Base-by-base conservation (phyloP, 2,113 vertebrate genomes). In the Microcebus murinus region DNA sequence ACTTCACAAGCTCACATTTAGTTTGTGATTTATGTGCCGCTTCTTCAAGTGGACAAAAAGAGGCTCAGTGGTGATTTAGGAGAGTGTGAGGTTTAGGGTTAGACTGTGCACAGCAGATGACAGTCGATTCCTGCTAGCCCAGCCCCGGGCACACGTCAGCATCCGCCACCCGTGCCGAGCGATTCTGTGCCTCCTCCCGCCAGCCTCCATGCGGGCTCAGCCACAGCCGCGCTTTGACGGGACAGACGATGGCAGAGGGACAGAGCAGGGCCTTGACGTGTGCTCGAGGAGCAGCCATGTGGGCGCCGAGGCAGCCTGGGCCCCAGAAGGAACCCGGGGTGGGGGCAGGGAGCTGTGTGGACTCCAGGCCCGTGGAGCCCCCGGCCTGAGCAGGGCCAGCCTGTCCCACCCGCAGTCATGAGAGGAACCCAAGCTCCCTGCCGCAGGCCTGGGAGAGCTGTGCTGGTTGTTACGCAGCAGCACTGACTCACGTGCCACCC, bases 11-110 rank as follows among this genome's bases (percentile, higher is more conserved):
- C 21, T 63, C 13, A 0, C 4, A 8, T 57, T 29, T 14, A 36
- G 17, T 4, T 14, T 0, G 5, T 6, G 1, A 17, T n/a, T 29
- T 15, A n/a, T 12, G n/a, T 3, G 36, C 36, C 36, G 36, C 55
- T 50, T 27, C 57, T 68, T 31, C 45, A 74, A 57, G 65, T 0
- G 0, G 18, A 59, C 25, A 11, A n/a, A 48, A 57, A 36, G 67
- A 36, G n/a, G 65, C 31, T 7, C 0, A 11, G 8, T 63, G 61
- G 27, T 63, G 61, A 63, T 29, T 63, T 63, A 25, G 25, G 61
- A 29, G 59, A 27, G 59, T 57, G 61, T 12, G 61, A 10, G 2
- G 2, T 18, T 6, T 8, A 18, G 0, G 63, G 63, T 4, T 3
- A 10, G 17, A 48, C 36, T n/a, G 87, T 10, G 31, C 13, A n/a